These are phyloP conservation scores for Himantopus leucocephalus DNA, from an alignment of 2,113 vertebrate species.

Conservation along the genomic window DNA sequence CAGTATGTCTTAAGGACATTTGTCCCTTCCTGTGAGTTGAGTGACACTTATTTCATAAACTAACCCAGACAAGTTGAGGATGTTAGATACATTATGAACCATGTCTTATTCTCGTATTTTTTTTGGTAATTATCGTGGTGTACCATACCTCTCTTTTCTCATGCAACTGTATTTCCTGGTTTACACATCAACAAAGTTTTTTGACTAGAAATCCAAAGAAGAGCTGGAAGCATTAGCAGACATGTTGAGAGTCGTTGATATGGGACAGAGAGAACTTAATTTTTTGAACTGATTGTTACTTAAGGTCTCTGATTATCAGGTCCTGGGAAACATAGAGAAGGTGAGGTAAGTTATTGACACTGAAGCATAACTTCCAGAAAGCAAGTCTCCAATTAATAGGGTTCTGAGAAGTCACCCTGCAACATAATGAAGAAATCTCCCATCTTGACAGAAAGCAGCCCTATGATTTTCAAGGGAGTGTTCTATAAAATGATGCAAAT, in stretches of 20 bases:
- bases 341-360: background rate
- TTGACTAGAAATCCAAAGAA: background rate
- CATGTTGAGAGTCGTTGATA: background rate
- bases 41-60: background rate
- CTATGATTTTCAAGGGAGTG: background rate
- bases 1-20: background rate
- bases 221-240: background rate
- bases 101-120: background rate
- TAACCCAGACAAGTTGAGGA: background rate
- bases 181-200: background rate
- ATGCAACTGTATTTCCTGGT: background rate
- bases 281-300: background rate
- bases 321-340: background rate
- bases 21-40: background rate
- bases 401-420: background rate
- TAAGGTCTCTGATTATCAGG: background rate
- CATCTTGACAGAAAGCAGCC: background rate
- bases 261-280: background rate
- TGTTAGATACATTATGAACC: background rate
- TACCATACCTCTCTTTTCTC: background rate
- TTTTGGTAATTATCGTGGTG: background rate
- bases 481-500: background rate
- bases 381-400: background rate
- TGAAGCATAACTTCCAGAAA: background rate
- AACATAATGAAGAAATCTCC: background rate